Percentiles rank a stretch among this genome's conserved stretches.
Conservation (phyloP, 2,113 vertebrate genomes). For the Pygoscelis antarcticus region DNA sequence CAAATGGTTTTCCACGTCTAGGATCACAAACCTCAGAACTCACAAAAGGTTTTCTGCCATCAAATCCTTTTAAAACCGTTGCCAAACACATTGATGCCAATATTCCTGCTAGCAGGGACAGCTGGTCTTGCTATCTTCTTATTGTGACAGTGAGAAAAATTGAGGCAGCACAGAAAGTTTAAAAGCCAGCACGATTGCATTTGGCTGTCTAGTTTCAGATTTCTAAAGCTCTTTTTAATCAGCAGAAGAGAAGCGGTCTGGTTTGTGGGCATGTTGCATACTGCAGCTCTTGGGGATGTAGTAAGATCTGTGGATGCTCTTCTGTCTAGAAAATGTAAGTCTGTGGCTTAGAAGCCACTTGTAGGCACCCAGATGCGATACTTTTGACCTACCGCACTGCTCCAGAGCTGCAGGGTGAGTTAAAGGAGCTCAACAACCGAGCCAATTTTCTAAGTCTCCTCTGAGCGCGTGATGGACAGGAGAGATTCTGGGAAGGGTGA, state of each 20-base stretch:
- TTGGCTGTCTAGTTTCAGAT: constrained; percentile 53
- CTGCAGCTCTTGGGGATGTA: neutral
- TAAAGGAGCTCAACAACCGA: neutral
- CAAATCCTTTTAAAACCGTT: constrained; percentile 29
- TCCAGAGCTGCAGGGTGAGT: neutral
- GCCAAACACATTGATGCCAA: constrained; percentile 36
- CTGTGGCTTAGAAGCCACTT: neutral
- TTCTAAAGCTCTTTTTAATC: constrained; percentile 51
- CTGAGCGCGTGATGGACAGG: neutral
- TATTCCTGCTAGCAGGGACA: constrained; percentile 56
- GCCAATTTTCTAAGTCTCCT: neutral
- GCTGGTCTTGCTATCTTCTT: constrained; percentile 49
- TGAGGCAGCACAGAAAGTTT: constrained; percentile 45
- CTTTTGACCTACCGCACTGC: neutral
- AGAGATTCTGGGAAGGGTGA: constrained; percentile 6
- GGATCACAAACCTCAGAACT: constrained; percentile 3
- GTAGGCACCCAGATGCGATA: neutral
- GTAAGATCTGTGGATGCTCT: neutral
- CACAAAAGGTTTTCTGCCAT: constrained; percentile 36
- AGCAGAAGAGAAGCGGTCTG: constrained; percentile 6
- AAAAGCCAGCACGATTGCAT: constrained; percentile 46
- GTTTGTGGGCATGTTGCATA: neutral
- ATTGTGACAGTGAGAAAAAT: constrained; percentile 49
- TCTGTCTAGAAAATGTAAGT: neutral
- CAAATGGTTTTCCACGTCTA: neutral